Evolutionary conservation across 2,888 invertebrate genomes (phyloP), one percentile per base, ranked within the genome.

Genomic region (Eristalis pertinax): DNA sequence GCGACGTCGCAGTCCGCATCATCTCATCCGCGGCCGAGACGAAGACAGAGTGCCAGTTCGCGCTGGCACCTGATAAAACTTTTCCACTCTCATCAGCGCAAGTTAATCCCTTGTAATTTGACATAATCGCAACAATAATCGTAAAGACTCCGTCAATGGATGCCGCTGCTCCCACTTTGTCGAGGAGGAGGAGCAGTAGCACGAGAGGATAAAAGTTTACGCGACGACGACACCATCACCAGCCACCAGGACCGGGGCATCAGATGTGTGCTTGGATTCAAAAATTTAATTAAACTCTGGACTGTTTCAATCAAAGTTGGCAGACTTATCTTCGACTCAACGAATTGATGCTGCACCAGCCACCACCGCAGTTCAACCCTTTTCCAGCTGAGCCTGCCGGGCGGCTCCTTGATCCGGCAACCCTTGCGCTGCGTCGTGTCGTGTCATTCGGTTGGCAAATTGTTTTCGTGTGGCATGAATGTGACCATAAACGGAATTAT

Each of bases 41-140:
- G 29, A 29, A 29, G 29, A 29, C 29, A 29, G 29, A 29, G 29
- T n/a, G n/a, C n/a, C n/a, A n/a, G n/a, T 26, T 26, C 72, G 78
- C 72, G 78, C 76, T 72, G 76, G 69, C 87, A 87, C 87, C 87
- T 87, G 87, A 87, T 87, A 87, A 88, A 84, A 84, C 62, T 84
- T 76, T 84, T 84, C 80, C 84, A 77, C 74, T 83, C 60, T 78
- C 73, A 50, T 79, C 41, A 58, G 76, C 73, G 77, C 58, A 2
- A 88, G 88, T 88, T 89, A 89, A 89, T 89, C 89, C 89, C 85
- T 67, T 80, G 89, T 89, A 89, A 89, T 89, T 89, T 89, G 89
- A 88, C 89, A 88, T 89, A 89, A 89, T 89, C 89, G 86, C 86
- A 89, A 89, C 87, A 81, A 89, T 89, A 89, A 89, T 83, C 89